A percentile compares a stretch with the other conserved stretches of the same genome.
Conservation (phyloP, 2,113 vertebrate genomes). For the Cranoglanis bouderius region DNA sequence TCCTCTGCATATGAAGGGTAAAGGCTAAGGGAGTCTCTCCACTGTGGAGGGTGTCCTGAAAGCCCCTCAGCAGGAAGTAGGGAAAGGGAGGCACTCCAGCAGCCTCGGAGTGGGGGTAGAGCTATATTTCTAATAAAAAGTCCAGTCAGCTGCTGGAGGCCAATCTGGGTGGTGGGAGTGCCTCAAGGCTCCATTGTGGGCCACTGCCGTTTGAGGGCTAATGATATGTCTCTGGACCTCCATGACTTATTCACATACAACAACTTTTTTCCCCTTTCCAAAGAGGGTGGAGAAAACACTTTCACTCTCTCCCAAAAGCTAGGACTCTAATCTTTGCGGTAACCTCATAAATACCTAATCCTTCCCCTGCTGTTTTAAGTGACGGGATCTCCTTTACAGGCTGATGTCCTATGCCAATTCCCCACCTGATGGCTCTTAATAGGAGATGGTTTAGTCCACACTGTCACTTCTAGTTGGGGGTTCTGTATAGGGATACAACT, state of each 20-base stretch:
- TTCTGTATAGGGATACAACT: not conserved
- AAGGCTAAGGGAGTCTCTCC: constrained; percentile 51
- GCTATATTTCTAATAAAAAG: constrained; percentile 91
- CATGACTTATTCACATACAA: constrained; percentile 87
- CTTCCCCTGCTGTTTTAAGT: constrained; percentile 77
- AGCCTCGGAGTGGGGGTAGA: constrained; percentile 69
- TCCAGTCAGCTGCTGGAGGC: constrained; percentile 84
- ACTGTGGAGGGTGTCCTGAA: constrained; percentile 56
- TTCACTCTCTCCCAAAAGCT: constrained; percentile 81
- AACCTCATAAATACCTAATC: constrained; percentile 80
- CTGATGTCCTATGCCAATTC: constrained; percentile 53
- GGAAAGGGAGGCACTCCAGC: constrained; percentile 68
- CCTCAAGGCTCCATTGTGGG: constrained; percentile 80
- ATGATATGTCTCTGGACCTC: constrained; percentile 85
- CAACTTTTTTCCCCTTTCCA: constrained; percentile 78
- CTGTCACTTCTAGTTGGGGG: not conserved
- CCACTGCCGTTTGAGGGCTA: constrained; percentile 79
- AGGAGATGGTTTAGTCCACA: not conserved
- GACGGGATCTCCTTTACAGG: constrained; percentile 74
- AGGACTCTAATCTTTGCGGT: constrained; percentile 75
- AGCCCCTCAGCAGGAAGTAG: constrained; percentile 53
- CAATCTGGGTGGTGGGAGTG: constrained; percentile 80
- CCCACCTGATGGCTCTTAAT: not conserved
- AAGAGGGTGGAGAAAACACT: constrained; percentile 72
- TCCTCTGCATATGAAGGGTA: constrained; percentile 45